Base-by-base conservation (phyloP, 1,140 invertebrate species). In the Octopus sinensis region DNA sequence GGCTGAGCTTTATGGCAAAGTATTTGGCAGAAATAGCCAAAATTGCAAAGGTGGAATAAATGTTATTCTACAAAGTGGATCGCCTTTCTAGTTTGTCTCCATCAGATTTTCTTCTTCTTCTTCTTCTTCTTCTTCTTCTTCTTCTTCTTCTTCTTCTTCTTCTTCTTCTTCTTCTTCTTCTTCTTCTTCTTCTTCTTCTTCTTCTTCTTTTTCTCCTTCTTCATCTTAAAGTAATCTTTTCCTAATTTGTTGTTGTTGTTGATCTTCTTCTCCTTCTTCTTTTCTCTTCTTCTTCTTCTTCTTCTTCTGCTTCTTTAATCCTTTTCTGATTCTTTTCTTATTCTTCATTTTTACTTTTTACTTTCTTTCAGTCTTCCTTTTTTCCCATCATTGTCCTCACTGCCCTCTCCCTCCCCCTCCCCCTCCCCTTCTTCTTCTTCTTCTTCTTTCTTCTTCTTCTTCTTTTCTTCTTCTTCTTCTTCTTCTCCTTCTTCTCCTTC, bases 311-410 rank as follows among this genome's bases (percentile, higher is more conserved):
- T 62, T 62, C 1, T 1, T 1, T 10, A 62, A 10, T 17, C 9
- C 17, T 62, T 62, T 10, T 10, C 56, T 62, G 30, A 43, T 43
- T 43, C 30, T 43, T 43, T 43, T 62, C 9, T 9, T 62, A 62
- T 62, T 80, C 53, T 10, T 62, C 43, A 13, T 78, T 43, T 17
- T 62, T 78, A 30, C 43, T 62, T 78, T 23, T 80, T 9, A 43
- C 73, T 78, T 53, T 7, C 56, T 80, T n/a, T 80, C 56, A 78
- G 7, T 80, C 80, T 80, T 56, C 76, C 73, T 80, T n/a, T 78
- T 0, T 80, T 56, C 5, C 79, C 0, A 6, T 23, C 23, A 73
- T 56, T 80, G 54, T 71, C 79, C 71, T 7, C 71, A 53, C 71
- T 56, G 71, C 79, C 71, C 79, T 73, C 56, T 80, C 7, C 71